phyloP scores from a whole-genome alignment of 1,140 invertebrate species.

The Sitodiplosis mosellana region DNA sequence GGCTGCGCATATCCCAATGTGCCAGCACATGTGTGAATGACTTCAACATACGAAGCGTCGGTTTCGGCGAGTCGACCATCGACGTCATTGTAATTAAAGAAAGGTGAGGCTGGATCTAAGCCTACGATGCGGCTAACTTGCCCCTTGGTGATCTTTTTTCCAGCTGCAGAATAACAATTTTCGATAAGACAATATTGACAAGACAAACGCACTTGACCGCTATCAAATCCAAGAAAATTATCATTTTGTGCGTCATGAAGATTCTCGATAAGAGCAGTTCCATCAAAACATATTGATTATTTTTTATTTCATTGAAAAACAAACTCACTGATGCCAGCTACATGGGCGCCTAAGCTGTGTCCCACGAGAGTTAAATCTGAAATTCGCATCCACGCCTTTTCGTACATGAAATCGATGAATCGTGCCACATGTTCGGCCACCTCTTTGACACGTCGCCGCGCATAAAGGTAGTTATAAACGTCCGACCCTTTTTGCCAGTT shows the following conservation, averaged over 20 bases:
- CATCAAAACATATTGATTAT: too few relatives aligned
- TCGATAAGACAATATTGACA: too few relatives aligned
- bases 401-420: slow-evolving; percentile 21
- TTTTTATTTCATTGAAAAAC: too few relatives aligned
- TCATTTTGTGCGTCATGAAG: too few relatives aligned
- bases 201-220: too few relatives aligned
- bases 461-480: slow-evolving; percentile 28
- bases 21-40: slow-evolving; percentile 30
- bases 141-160: slow-evolving; percentile 20
- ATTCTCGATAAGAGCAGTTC: too few relatives aligned
- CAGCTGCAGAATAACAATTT: too few relatives aligned
- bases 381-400: slow-evolving; percentile 14
- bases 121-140: slow-evolving; percentile 22
- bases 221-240: too few relatives aligned
- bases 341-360: slow-evolving; percentile 25
- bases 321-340: slow-evolving; percentile 15
- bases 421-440: slow-evolving; percentile 18
- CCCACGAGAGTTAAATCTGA: slow-evolving; percentile 21
- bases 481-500: slow-evolving; percentile 39
- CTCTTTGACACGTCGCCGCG: slow-evolving; percentile 16
- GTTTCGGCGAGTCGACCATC: slow-evolving; percentile 15
- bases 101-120: slow-evolving; percentile 21
- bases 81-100: slow-evolving; percentile 7
- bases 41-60: slow-evolving; percentile 8
- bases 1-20: slow-evolving; percentile 20